phyloP scores from a whole-genome alignment of 2,797 vertebrate species.

The Characodon lateralis region DNA sequence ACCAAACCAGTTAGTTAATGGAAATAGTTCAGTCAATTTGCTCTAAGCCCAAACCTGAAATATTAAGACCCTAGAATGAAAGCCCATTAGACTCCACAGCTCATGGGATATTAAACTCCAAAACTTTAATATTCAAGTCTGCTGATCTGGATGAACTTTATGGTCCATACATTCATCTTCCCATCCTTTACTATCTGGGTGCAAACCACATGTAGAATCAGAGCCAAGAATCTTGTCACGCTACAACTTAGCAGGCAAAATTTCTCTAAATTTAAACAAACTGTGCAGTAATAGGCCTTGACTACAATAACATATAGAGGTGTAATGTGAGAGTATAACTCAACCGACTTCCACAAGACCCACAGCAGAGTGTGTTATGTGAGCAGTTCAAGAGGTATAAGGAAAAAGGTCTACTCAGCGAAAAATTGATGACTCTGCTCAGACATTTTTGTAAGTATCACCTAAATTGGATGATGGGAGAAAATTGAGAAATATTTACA shows the following conservation, averaged over 20 bases:
- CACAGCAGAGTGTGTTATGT: conserved; percentile 42
- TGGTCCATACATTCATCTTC: conserved; percentile 11
- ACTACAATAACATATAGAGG: conserved; percentile 53
- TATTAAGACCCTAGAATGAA: conserved; percentile 4
- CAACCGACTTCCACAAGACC: conserved; percentile 23
- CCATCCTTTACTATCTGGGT: conserved; percentile 12
- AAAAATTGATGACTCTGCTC: conserved; percentile 25
- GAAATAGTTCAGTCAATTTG: not conserved
- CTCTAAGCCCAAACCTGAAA: not conserved
- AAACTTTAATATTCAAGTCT: conserved; percentile 9
- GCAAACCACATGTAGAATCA: conserved; percentile 22
- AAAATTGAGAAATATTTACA: conserved; percentile 21
- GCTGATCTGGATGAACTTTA: conserved; percentile 36
- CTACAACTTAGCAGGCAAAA: conserved; percentile 15
- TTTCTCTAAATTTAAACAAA: conserved; percentile 54
- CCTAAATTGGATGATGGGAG: conserved; percentile 10
- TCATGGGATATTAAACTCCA: conserved; percentile 5
- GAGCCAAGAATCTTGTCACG: conserved; percentile 2
- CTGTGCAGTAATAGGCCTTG: conserved; percentile 36
- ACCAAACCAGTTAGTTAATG: conserved; percentile 1
- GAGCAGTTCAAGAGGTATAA: conserved; percentile 38
- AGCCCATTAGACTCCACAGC: not conserved
- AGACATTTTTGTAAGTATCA: conserved; percentile 14
- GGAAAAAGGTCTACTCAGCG: conserved; percentile 43
- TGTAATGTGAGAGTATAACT: conserved; percentile 15